Evolutionary conservation across 2,113 vertebrate genomes (phyloP).

Genomic region (Ptyas mucosa): DNA sequence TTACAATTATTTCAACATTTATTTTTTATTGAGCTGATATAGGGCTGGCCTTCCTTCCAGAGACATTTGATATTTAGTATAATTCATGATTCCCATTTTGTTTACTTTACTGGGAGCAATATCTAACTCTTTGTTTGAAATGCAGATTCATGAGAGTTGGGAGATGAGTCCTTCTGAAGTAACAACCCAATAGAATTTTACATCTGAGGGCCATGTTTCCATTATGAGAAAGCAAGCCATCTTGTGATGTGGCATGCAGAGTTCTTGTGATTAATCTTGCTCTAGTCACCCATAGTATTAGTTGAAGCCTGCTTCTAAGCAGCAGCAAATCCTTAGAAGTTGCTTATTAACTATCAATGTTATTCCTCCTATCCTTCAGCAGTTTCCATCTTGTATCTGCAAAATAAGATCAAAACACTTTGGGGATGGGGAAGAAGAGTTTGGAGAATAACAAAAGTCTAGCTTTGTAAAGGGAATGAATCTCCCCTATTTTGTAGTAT

Average conservation of each 20-base stretch:
- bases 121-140: background rate
- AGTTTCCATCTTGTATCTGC: slow-evolving; percentile 21
- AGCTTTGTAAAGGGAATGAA: slow-evolving; percentile 30
- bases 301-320: slow-evolving; percentile 21
- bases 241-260: background rate
- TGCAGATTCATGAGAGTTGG: slow-evolving; percentile 4
- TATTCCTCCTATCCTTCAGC: background rate
- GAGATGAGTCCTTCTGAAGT: background rate
- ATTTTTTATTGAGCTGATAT: background rate
- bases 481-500: slow-evolving; percentile 42
- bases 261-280: background rate
- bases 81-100: background rate
- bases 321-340: slow-evolving; percentile 27
- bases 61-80: background rate
- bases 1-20: background rate
- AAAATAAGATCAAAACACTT: slow-evolving; percentile 32
- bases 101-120: background rate
- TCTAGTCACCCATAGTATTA: background rate
- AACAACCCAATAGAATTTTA: background rate
- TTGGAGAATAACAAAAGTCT: slow-evolving; percentile 35
- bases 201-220: background rate
- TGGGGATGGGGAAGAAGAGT: slow-evolving; percentile 6
- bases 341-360: background rate
- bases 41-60: background rate
- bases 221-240: background rate